Base-by-base conservation (phyloP, 2,113 vertebrate genomes). In the Oceanodroma tethys region DNA sequence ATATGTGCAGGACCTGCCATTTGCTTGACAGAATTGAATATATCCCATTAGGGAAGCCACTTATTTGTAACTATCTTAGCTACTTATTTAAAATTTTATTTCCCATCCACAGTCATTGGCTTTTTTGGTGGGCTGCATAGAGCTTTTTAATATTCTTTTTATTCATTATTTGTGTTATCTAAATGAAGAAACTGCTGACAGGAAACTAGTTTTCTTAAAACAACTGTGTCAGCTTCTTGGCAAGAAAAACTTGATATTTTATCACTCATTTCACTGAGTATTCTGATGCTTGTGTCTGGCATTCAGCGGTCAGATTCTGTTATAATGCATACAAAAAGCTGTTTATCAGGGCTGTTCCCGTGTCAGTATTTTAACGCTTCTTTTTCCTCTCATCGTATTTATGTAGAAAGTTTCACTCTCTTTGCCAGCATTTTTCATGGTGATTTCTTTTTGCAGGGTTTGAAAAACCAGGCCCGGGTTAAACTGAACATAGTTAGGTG, bases 401-500 rank as follows among this genome's bases (percentile, higher is more conserved):
- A 14, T 42, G 3, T 84, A 90, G 55, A 47, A 58, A 29, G 2
- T 75, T 56, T 86, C 20, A 38, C 6, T 68, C 8, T 30, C 38
- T 90, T 47, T 55, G 38, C 19, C 23, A 52, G 7, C 7, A 5
- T 80, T 68, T 75, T 62, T 81, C 62, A 83, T 36, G 25, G 20
- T 85, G 34, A 62, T 70, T 85, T 56, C 42, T 93, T 60, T 66
- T 96, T n/a, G 1, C 45, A 99, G 99, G 99, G 99, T 95, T 98
- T 99, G 88, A 99, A 99, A 98, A 99, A 99, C 90, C 99, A 99
- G 97, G 98, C 99, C 29, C 98, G 98, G 16, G 98, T 99, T 80
- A 99, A 99, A 95, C 96, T 99, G 88, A 99, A 99, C 94, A 99
- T 99, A 11, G 99, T 99, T 89, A 98, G 99, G 88, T 99, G 99